Evolutionary conservation across 1,140 invertebrate genomes (phyloP), one percentile per base, ranked within the genome.

Genomic region (Acyrthosiphon pisum): DNA sequence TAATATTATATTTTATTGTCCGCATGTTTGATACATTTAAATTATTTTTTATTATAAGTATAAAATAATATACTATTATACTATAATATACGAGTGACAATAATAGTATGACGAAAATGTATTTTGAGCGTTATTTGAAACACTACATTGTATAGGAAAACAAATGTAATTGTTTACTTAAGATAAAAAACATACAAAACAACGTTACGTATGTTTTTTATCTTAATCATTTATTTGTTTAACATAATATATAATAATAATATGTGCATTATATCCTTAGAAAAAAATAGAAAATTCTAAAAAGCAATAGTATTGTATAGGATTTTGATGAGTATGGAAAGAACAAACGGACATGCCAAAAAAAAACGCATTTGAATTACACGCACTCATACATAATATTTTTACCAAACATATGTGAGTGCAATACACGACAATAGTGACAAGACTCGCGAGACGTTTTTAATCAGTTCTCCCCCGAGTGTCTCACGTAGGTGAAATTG

Each of bases 381-480:
- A 86, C 83, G 30, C 14, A 46, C 41, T 3, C 3, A 44, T 41
- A 44, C 41, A 86, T 18, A 46, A 2, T 7, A 87, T 37, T 37
- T n/a, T 1, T 37, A 37, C 2, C 30, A n/a, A 76, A n/a, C n/a
- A 76, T 20, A n/a, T 76, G 60, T 18, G 60, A n/a, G 14, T 20
- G 60, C 14, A 76, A 14, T n/a, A 18, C 60, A 76, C 30, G 6
- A n/a, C n/a, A 76, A n/a, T 76, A 76, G 14, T 76, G 88, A 88
- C 35, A 60, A 60, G 11, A 90, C 56, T 90, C 53, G 89, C 56
- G 11, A 2, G 41, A 37, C 89, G 81, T 93, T 93, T 93, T 93
- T 93, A 93, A 93, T 86, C 91, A 92, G 91, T 91, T 35, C 44
- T 11, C 20, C 44, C 22, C 7, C 1, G 41, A 8, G 22, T 11